Percentiles rank a stretch among this genome's conserved stretches.
These are phyloP conservation scores for Drosophila imparisetae DNA, from an alignment of 2,888 invertebrate species.

Conservation along the genomic window DNA sequence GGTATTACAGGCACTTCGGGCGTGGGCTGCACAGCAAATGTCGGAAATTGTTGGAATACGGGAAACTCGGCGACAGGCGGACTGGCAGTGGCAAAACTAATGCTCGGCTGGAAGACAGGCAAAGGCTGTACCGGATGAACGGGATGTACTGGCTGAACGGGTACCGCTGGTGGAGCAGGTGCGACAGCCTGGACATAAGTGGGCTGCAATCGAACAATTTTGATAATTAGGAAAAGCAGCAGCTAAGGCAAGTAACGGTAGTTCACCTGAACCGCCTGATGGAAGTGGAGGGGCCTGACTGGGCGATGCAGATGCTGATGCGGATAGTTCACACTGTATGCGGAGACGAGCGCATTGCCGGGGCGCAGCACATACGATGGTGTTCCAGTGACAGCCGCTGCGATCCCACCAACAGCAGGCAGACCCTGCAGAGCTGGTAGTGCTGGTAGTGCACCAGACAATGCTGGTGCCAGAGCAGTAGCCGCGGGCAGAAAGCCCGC, in stretches of 20 bases:
- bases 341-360: slow-evolving; percentile 82
- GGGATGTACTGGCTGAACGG: slow-evolving; percentile 38
- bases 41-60: slow-evolving; percentile 41
- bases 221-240: background rate
- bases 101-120: slow-evolving; percentile 44
- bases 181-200: slow-evolving; percentile 54
- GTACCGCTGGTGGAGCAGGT: slow-evolving; percentile 27
- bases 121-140: slow-evolving; percentile 40
- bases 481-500: slow-evolving; percentile 27
- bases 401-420: slow-evolving; percentile 38
- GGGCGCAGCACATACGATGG: slow-evolving; percentile 81
- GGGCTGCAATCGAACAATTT: slow-evolving; percentile 47
- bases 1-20: slow-evolving; percentile 52
- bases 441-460: slow-evolving; percentile 20
- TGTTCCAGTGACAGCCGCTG: slow-evolving; percentile 42
- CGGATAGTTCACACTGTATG: slow-evolving; percentile 83
- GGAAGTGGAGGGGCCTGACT: slow-evolving; percentile 64
- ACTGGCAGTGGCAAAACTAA: slow-evolving; percentile 30
- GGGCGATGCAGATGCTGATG: slow-evolving; percentile 77
- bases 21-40: slow-evolving; percentile 52
- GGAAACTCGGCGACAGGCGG: slow-evolving; percentile 51
- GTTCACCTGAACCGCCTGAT: slow-evolving; percentile 59
- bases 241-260: background rate
- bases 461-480: slow-evolving; percentile 12
- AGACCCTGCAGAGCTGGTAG: slow-evolving; percentile 27